Base-by-base conservation (phyloP, 1,140 invertebrate species). In the Drosophila pandora region DNA sequence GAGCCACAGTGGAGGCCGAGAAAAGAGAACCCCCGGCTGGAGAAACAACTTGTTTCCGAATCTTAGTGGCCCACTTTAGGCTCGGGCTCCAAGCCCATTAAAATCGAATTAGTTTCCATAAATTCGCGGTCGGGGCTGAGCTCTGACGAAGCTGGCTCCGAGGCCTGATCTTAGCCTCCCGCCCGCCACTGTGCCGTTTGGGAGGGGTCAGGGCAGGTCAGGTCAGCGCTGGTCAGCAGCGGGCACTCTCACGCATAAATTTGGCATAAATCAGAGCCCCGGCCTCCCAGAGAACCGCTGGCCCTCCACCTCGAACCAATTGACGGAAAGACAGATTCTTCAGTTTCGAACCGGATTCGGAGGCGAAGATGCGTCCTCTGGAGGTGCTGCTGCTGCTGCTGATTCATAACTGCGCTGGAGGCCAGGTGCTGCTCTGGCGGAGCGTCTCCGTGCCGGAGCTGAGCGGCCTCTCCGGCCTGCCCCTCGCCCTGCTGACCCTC, bases 211-310 rank as follows among this genome's bases (percentile, higher is more conserved):
- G 41, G 53, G 21, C 60, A 63, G 17, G 37, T 41, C 52, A 56
- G 50, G 59, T 63, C 59, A 43, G 47, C 32, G 50, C 45, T 32
- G 39, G 9, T 10, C 9, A 25, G 52, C 23, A 62, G 32, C 63
- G 63, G 58, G 58, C 63, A 63, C 59, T 55, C 54, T 47, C 48
- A 81, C 75, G 83, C 83, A 87, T 82, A 85, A 85, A 78, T 75
- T 87, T 74, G 47, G 70, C 67, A 76, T 88, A 75, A 88, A 76
- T 85, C 82, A 37, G 21, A 53, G 39, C 32, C 17, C 39, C 17
- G 17, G 17, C 13, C 41, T 21, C 41, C 41, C 41, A 17, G 37
- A 30, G 30, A 53, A 50, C 49, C 30, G 25, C 39, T 62, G 32
- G n/a, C 47, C 30, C 28, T 13, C 8, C 28, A 17, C 3, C 30